These are phyloP conservation scores for Tetraodon nigroviridis DNA, from an alignment of 2,113 vertebrate species.

Conservation along the genomic window DNA sequence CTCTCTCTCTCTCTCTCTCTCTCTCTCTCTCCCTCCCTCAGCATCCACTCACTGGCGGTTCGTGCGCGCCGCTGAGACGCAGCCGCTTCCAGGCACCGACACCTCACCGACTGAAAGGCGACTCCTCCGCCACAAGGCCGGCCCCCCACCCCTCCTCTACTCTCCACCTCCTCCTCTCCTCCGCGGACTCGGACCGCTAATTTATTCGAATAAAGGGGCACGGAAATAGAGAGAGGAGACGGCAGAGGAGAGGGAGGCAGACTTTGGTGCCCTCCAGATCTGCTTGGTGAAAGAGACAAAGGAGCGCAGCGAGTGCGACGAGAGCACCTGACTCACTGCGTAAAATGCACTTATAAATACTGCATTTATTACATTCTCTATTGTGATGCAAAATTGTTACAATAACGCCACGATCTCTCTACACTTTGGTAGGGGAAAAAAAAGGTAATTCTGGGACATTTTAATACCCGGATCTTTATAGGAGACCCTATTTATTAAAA, in stretches of 20 bases:
- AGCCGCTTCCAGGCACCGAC: constrained; percentile 49
- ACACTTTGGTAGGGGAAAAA: too few relatives aligned
- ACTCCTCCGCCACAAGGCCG: constrained; percentile 65
- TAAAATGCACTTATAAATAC: too few relatives aligned
- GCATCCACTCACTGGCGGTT: constrained; percentile 56
- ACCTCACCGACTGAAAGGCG: constrained; percentile 68
- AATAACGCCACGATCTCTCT: too few relatives aligned
- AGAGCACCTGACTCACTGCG: too few relatives aligned
- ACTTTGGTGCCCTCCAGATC: constrained; percentile 80
- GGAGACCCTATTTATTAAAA: too few relatives aligned
- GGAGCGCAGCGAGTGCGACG: constrained; percentile 16
- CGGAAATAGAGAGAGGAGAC: constrained; percentile 51
- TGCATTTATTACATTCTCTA: too few relatives aligned
- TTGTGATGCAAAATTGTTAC: too few relatives aligned
- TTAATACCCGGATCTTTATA: too few relatives aligned
- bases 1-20: constrained; percentile 54
- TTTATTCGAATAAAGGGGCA: constrained; percentile 72
- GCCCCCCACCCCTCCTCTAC: constrained; percentile 46
- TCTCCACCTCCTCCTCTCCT: constrained; percentile 31
- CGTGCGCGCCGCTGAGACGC: constrained; percentile 15
- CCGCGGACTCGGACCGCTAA: constrained; percentile 60
- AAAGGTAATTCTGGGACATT: too few relatives aligned
- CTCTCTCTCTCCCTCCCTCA: constrained; percentile 35
- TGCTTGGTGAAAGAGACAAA: constrained; percentile 74
- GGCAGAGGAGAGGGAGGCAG: constrained; percentile 39